phyloP scores from a whole-genome alignment of 2,797 vertebrate species.

The Darevskia mixta region DNA sequence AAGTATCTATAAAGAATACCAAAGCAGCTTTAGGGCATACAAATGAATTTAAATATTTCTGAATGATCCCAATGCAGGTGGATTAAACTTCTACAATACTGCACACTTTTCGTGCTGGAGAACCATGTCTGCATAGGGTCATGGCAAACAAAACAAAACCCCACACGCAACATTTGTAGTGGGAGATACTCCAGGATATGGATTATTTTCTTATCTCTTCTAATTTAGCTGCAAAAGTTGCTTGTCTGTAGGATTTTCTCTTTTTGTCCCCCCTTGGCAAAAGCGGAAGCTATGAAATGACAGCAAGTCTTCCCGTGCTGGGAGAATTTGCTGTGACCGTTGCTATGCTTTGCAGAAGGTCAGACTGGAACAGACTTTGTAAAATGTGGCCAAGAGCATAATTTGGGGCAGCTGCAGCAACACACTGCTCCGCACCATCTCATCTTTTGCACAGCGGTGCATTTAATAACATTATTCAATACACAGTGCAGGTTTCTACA shows the following conservation, averaged over 20 bases:
- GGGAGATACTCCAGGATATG: neutral
- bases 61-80: neutral
- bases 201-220: slow-evolving; percentile 9
- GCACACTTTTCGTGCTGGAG: neutral
- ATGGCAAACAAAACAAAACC: neutral
- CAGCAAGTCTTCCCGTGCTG: neutral
- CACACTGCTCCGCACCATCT: neutral
- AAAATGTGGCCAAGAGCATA: slow-evolving; percentile 36
- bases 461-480: slow-evolving; percentile 1
- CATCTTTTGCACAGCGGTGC: neutral
- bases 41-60: neutral
- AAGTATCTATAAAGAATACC: neutral
- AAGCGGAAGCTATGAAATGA: neutral
- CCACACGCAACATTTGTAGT: neutral
- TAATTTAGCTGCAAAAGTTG: slow-evolving; percentile 1
- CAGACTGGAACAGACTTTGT: slow-evolving; percentile 18
- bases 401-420: slow-evolving; percentile 9
- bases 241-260: neutral
- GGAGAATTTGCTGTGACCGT: slow-evolving; percentile 3
- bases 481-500: neutral
- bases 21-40: neutral
- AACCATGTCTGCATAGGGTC: neutral
- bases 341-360: slow-evolving; percentile 29
- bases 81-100: neutral
- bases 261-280: neutral